Conservation (phyloP, 2,797 vertebrate species). For the Champsocephalus esox region DNA sequence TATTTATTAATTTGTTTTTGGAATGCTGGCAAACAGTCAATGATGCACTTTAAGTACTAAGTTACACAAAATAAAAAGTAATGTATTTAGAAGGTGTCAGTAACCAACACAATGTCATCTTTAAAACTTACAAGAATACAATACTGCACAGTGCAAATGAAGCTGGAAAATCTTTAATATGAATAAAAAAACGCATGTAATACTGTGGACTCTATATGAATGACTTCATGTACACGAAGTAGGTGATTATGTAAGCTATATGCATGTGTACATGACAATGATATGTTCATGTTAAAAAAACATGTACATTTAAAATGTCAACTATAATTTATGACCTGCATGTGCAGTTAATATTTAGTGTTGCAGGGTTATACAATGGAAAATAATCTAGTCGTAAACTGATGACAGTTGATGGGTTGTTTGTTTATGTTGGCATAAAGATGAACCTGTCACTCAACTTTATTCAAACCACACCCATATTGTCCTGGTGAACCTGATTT, state of each 20-base stretch:
- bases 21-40: not conserved
- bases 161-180: too few species aligned
- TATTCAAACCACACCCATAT: conserved; percentile 3
- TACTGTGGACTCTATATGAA: not conserved
- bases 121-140: too few species aligned
- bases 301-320: not conserved
- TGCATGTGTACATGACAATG: not conserved
- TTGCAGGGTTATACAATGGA: not conserved
- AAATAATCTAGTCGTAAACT: conserved; percentile 1
- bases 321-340: not conserved
- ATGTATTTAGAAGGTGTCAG: not conserved
- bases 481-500: not conserved
- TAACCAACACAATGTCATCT: not conserved
- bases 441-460: conserved; percentile 15
- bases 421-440: conserved; percentile 24
- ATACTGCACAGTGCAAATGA: too few species aligned
- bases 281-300: not conserved
- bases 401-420: conserved; percentile 16
- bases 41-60: not conserved
- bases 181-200: too few species aligned
- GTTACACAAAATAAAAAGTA: not conserved
- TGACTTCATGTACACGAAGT: not conserved
- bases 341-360: not conserved
- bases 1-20: not conserved
- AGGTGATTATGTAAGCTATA: not conserved